These are phyloP conservation scores for Nixonia krombeini DNA, from an alignment of 1,140 invertebrate genomes.

Conservation along the genomic window DNA sequence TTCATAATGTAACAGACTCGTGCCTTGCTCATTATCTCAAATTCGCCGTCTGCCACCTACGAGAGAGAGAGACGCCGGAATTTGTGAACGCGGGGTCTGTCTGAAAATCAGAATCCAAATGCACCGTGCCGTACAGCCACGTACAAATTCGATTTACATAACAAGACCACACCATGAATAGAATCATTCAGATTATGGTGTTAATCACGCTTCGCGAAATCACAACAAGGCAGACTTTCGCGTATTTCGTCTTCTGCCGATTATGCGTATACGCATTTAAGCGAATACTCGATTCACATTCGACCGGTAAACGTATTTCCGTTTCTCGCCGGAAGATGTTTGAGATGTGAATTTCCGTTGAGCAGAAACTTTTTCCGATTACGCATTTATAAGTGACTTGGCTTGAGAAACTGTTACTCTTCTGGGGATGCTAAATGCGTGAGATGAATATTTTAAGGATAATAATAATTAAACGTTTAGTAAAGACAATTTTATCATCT, in stretches of 20 bases:
- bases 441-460: no score
- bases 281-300: no score
- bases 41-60: conserved; percentile 22
- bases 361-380: no score
- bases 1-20: conserved; percentile 38
- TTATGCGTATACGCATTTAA: conserved; percentile 32
- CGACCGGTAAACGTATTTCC: no score
- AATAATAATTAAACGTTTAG: no score
- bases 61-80: conserved; percentile 26
- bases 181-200: conserved; percentile 49
- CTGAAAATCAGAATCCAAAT: conserved; percentile 46
- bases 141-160: conserved; percentile 50
- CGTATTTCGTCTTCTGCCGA: conserved; percentile 37
- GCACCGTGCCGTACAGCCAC: conserved; percentile 27
- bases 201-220: conserved; percentile 53
- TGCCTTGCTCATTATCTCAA: conserved; percentile 41
- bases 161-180: conserved; percentile 47
- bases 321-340: no score
- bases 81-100: conserved; percentile 18
- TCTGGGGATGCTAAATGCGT: no score
- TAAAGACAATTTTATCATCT: no score
- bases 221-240: conserved; percentile 46
- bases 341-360: no score
- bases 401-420: no score
- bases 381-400: no score